Base-by-base conservation (phyloP, 2,888 invertebrate genomes). In the Oxyteleia sp. region DNA sequence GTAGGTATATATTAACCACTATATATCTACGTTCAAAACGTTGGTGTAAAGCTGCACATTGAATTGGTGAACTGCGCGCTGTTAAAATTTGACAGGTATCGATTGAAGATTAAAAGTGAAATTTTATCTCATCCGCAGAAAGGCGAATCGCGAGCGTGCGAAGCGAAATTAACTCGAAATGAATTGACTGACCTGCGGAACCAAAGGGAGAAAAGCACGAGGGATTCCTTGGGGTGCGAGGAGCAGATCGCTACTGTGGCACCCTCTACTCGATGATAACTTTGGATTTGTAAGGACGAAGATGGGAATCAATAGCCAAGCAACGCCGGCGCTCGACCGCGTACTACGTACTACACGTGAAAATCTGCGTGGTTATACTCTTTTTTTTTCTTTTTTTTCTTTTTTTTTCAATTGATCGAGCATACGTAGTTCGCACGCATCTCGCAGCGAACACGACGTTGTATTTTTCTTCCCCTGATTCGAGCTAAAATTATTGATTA, bases 241-340 rank as follows among this genome's bases (percentile, higher is more conserved):
- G 89, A 89, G 88, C 89, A 87, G 88, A 88, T 88, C 79, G 88
- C 90, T 89, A 92, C 92, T 91, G 91, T 92, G 90, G 92, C 91
- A 90, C 91, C 92, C 90, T 92, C 90, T 90, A 89, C 87, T 87
- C 86, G 87, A 88, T 88, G 86, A 85, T 86, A 89, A 90, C 89
- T 89, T 92, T 90, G 87, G 88, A 88, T 82, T 84, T 75, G 82
- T 80, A 88, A 89, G 89, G 88, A 89, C 89, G 87, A 88, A 79
- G 82, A 78, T 89, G 85, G 82, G 89, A 92, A 92, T 92, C 92
- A 92, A 92, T 92, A 92, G 91, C n/a, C 90, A 63, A 81, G 80
- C 82, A 85, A 84, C 85, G 85, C 85, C 82, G 80, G 82, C 82
- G 82, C 82, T 76, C 76, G 75, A 82, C 79, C 75, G 69, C 72